Evolutionary conservation across 1,140 invertebrate species (phyloP).

Genomic region (Temnothorax longispinosus): DNA sequence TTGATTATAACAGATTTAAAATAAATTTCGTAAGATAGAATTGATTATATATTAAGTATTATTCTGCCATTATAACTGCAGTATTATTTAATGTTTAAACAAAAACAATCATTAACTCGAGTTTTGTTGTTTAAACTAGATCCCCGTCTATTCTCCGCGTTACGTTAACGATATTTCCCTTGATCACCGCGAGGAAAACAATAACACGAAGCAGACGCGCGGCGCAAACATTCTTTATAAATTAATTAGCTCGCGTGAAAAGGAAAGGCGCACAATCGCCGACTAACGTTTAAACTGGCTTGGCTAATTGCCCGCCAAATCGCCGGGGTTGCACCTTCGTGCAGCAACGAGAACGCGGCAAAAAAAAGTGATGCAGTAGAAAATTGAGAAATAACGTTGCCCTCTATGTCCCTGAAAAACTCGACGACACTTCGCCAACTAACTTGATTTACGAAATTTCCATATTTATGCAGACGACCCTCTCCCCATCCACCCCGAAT

Average conservation of each 20-base stretch:
- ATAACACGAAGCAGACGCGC: conserved; percentile 23
- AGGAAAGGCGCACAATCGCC: conserved; percentile 27
- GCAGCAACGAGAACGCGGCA: background rate
- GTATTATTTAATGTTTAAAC: background rate
- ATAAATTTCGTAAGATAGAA: background rate
- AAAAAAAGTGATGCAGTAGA: conserved; percentile 25
- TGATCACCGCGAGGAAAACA: background rate
- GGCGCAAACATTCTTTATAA: conserved; percentile 36
- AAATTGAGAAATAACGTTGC: conserved; percentile 65
- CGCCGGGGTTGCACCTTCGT: background rate
- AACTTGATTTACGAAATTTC: conserved; percentile 74
- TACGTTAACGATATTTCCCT: conserved; percentile 6
- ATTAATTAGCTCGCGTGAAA: conserved; percentile 46
- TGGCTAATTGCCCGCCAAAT: conserved; percentile 51
- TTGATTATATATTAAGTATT: background rate
- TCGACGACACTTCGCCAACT: conserved; percentile 63
- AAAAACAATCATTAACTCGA: background rate
- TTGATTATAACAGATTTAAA: background rate
- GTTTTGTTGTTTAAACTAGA: background rate
- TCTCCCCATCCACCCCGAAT: conserved; percentile 14
- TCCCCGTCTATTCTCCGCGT: conserved; percentile 6
- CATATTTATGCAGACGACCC: conserved; percentile 69
- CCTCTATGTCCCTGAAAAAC: conserved; percentile 54
- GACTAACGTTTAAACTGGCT: conserved; percentile 28
- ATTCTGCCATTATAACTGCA: background rate